phyloP scores from a whole-genome alignment of 2,797 vertebrate species.

The Catamblyrhynchus diadema region DNA sequence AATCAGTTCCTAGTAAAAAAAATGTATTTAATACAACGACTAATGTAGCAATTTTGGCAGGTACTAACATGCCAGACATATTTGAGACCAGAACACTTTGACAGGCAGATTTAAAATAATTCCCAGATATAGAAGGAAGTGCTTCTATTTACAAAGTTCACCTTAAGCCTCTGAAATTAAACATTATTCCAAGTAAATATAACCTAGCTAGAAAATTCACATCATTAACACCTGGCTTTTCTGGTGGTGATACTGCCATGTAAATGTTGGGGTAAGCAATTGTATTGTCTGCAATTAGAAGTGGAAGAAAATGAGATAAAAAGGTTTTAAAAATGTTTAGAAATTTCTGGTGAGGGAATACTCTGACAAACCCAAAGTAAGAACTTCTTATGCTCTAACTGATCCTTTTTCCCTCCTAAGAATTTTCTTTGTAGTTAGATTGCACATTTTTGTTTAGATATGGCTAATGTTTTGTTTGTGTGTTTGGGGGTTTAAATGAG shows the following conservation, averaged over 20 bases:
- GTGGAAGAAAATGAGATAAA: background rate
- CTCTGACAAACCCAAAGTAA: background rate
- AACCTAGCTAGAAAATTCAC: slow-evolving; percentile 84
- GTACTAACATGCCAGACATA: slow-evolving; percentile 88
- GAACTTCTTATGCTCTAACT: background rate
- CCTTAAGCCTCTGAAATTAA: slow-evolving; percentile 85
- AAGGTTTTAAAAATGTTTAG: background rate
- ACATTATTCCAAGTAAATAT: slow-evolving; percentile 79
- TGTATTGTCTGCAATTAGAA: background rate
- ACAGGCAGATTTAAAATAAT: slow-evolving; percentile 90
- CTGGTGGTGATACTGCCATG: background rate
- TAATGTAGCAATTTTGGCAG: slow-evolving; percentile 88
- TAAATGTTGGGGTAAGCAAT: background rate
- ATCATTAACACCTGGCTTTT: slow-evolving; percentile 77
- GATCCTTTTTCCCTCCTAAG: background rate
- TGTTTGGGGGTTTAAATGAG: background rate
- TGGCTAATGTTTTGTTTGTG: background rate
- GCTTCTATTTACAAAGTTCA: slow-evolving; percentile 93
- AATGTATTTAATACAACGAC: slow-evolving; percentile 90
- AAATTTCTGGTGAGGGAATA: background rate
- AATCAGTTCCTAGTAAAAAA: slow-evolving; percentile 86
- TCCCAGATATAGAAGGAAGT: slow-evolving; percentile 88
- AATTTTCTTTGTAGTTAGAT: background rate
- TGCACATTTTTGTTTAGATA: background rate
- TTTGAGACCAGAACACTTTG: slow-evolving; percentile 87